Conservation (phyloP, 1,140 invertebrate species). For the Drosophila punjabiensis region DNA sequence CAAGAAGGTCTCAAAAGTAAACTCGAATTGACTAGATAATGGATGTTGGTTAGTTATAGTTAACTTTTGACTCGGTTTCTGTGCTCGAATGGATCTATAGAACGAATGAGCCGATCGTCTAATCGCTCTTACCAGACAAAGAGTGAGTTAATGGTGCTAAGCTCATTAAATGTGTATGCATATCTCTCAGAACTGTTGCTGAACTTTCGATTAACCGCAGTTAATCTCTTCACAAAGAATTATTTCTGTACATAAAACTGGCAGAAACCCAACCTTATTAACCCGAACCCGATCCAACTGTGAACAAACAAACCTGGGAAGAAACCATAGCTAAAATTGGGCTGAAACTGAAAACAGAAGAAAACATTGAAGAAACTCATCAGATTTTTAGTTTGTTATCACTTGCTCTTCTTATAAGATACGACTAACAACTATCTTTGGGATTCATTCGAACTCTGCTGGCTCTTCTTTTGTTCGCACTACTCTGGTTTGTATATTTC, state of each 20-base stretch:
- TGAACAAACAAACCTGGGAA: slow-evolving; percentile 32
- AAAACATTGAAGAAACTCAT: slow-evolving; percentile 59
- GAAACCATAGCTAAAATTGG: slow-evolving; percentile 19
- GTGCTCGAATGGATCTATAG: slow-evolving; percentile 11
- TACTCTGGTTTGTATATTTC: slow-evolving; percentile 17
- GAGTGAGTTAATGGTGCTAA: slow-evolving; percentile 16
- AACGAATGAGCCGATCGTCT: slow-evolving; percentile 10
- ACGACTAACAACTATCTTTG: slow-evolving; percentile 79
- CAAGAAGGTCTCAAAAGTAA: slow-evolving; percentile 44
- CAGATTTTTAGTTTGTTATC: slow-evolving; percentile 68
- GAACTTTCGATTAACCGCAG: slow-evolving; percentile 26
- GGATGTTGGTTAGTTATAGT: slow-evolving; percentile 49
- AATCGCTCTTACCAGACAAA: slow-evolving; percentile 21
- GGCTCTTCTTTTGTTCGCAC: slow-evolving; percentile 48
- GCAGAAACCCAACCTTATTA: slow-evolving; percentile 16
- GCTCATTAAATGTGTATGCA: slow-evolving; percentile 10
- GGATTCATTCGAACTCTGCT: slow-evolving; percentile 69
- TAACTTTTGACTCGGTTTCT: slow-evolving; percentile 39
- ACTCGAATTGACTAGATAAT: slow-evolving; percentile 68
- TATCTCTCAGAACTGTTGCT: slow-evolving; percentile 17
- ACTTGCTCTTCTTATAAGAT: slow-evolving; percentile 79
- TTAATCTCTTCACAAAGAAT: slow-evolving; percentile 33
- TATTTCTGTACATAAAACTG: slow-evolving; percentile 9
- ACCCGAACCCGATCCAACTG: slow-evolving; percentile 6
- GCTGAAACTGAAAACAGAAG: slow-evolving; percentile 47